Evolutionary conservation across 2,797 vertebrate species (phyloP).

Genomic region (Yasuhikotakia modesta): DNA sequence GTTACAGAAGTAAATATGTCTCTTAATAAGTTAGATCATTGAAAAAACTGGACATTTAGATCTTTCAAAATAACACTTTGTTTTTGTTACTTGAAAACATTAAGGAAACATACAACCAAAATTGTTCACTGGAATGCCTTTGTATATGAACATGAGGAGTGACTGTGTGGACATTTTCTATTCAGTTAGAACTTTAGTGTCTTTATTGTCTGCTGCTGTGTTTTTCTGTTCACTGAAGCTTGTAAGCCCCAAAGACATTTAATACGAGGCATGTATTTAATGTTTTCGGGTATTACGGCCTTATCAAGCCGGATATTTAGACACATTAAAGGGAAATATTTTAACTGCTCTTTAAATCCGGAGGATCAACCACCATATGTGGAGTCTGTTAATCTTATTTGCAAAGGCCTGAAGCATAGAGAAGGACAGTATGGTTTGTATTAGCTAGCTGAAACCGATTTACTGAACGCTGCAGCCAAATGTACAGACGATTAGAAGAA

Average conservation of each 20-base stretch:
- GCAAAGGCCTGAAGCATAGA: conserved; percentile 59
- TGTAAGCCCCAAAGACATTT: conserved; percentile 39
- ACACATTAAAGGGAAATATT: conserved; percentile 67
- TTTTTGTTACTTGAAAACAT: too few relatives aligned
- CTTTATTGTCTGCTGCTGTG: conserved; percentile 32
- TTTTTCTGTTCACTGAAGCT: conserved; percentile 36
- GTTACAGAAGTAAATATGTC: too few relatives aligned
- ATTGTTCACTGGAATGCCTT: background rate
- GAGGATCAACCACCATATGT: conserved; percentile 74
- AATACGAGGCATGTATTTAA: conserved; percentile 30
- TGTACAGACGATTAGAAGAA: conserved; percentile 33
- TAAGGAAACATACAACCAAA: conserved; percentile 3
- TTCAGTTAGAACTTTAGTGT: conserved; percentile 36
- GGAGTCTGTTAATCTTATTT: conserved; percentile 71
- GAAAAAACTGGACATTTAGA: too few relatives aligned
- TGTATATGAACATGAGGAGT: conserved; percentile 1
- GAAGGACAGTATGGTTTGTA: conserved; percentile 65
- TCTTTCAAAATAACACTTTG: too few relatives aligned
- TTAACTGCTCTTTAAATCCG: conserved; percentile 70
- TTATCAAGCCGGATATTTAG: conserved; percentile 68
- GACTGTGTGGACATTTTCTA: conserved; percentile 9
- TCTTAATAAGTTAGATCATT: too few relatives aligned
- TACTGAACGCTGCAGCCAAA: conserved; percentile 43
- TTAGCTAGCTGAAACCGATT: conserved; percentile 65
- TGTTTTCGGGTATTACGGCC: conserved; percentile 41